Base-by-base conservation (phyloP, 2,888 invertebrate genomes). In the Choreutis nemorana region DNA sequence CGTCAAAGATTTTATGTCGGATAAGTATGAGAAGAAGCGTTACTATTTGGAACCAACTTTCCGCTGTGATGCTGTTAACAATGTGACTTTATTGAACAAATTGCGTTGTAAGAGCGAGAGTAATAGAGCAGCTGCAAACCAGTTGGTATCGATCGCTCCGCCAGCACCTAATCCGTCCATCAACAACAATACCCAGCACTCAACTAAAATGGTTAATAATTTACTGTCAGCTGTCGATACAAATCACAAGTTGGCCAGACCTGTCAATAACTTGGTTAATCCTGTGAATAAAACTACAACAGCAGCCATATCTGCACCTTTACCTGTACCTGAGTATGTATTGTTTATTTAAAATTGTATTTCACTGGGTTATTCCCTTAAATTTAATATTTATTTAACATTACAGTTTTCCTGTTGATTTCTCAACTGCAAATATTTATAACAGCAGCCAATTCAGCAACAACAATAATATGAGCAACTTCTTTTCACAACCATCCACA, bases 1-100 rank as follows among this genome's bases (percentile, higher is more conserved):
- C 64, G 89, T 96, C 52, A 89, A 90, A 61, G 94, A 96, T 67
- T 88, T 94, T 53, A 94, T 97, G 93, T 84, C 89, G 30, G 90
- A 94, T 56, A 97, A 97, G 73, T 97, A 97, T 62, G 97, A 98
- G 66, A 86, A 90, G 55, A 95, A 94, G 62, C 85, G 94, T 58
- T 89, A 83, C 46, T 77, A 73, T 55, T 46, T 79, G 31, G 77
- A 78, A 36, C 40, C 57, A 2, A 44, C 62, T 26, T 42, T 50
- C 21, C 52, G 54, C 24, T 58, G 47, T 45, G 35, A 45, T 26
- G 31, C 55, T 12, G 43, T 64, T 24, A 42, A 43, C 7, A 77
- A 73, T 44, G 73, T 72, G 12, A 61, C 47, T 42, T 32, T 50
- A 31, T 73, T 64, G 41, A 65, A 44, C 44, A 72, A 67, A 48